Percentiles rank a stretch among this genome's conserved stretches.
These are phyloP conservation scores for Silurus lanzhouensis DNA, from an alignment of 2,797 vertebrate species.

Conservation along the genomic window DNA sequence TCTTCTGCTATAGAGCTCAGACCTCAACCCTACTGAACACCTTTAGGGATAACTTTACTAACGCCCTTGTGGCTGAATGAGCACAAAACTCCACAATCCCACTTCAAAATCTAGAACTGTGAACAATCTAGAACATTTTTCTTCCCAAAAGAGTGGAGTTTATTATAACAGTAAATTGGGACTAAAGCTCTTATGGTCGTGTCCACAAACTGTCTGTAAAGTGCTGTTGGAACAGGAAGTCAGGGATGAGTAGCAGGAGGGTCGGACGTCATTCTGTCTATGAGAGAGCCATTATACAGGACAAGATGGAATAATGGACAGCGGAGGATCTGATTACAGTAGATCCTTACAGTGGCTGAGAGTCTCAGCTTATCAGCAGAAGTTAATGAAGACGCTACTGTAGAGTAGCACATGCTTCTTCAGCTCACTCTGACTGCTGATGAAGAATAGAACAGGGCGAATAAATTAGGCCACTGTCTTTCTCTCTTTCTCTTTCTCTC, in stretches of 20 bases:
- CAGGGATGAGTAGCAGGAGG: neutral
- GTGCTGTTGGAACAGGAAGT: neutral
- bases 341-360: slow-evolving; percentile 10
- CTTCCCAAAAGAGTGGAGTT: no score
- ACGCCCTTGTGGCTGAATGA: no score
- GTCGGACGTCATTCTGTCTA: neutral
- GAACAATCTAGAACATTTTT: no score
- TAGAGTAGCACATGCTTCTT: slow-evolving; percentile 23
- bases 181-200: no score
- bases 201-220: neutral
- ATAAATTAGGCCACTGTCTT: slow-evolving; percentile 52
- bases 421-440: slow-evolving; percentile 36
- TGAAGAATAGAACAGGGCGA: slow-evolving; percentile 11
- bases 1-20: no score
- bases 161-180: no score
- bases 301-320: slow-evolving; percentile 13
- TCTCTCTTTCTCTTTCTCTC: slow-evolving; percentile 16
- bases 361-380: slow-evolving; percentile 25
- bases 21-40: no score
- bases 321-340: slow-evolving; percentile 18
- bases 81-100: no score
- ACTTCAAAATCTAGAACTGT: no score
- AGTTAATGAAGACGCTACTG: slow-evolving; percentile 38
- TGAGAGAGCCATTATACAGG: neutral
- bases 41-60: no score